Evolutionary conservation across 1,140 invertebrate species (phyloP).

Genomic region (Dinoponera quadriceps): DNA sequence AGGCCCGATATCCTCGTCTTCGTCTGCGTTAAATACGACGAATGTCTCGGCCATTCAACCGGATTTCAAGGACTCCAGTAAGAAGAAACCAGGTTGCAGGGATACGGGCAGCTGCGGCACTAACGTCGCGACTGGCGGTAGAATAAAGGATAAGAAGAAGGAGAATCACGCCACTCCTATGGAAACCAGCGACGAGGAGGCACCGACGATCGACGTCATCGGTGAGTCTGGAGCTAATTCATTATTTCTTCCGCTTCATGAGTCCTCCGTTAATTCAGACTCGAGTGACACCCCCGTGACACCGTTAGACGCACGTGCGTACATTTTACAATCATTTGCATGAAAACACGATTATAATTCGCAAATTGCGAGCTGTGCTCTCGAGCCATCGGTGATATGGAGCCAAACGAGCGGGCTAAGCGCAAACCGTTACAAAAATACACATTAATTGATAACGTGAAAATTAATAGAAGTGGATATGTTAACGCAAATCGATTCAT

Average conservation of each 20-base stretch:
- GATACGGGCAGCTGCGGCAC: constrained; percentile 62
- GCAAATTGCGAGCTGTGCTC: not conserved
- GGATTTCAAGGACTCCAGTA: constrained; percentile 77
- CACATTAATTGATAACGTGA: not conserved
- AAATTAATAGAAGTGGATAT: not conserved
- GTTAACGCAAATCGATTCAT: not conserved
- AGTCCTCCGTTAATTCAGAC: not conserved
- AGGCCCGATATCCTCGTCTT: constrained; percentile 78
- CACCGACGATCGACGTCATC: constrained; percentile 80
- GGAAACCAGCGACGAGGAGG: constrained; percentile 85
- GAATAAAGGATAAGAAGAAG: constrained; percentile 84
- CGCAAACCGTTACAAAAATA: not conserved
- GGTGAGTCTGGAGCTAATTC: constrained; percentile 77
- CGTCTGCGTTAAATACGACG: constrained; percentile 68
- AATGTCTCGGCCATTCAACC: constrained; percentile 67
- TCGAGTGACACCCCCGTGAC: not conserved
- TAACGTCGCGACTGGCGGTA: constrained; percentile 68
- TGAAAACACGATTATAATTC: constrained; percentile 8
- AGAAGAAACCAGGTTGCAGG: constrained; percentile 78
- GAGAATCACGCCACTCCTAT: constrained; percentile 83
- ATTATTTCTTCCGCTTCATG: constrained; percentile 1
- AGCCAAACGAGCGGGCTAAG: not conserved
- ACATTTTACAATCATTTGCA: not conserved
- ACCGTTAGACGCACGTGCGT: not conserved
- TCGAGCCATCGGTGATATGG: not conserved